A percentile compares a stretch with the other conserved stretches of the same genome.
phyloP scores from a whole-genome alignment of 2,888 invertebrate species.

The Gymnoscelis rufifasciata region DNA sequence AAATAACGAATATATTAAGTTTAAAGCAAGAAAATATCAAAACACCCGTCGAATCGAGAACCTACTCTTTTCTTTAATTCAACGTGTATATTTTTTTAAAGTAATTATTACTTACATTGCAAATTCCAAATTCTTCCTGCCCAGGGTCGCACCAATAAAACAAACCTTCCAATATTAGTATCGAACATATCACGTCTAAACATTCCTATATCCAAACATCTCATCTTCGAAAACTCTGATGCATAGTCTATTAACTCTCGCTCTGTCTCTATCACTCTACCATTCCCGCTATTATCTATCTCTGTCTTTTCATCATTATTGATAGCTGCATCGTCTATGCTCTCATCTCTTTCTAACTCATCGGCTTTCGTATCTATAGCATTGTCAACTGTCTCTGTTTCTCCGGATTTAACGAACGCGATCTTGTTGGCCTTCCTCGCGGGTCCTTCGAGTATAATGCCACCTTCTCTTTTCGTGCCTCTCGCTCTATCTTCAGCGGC shows the following conservation, averaged over 20 bases:
- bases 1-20: too few species aligned
- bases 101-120: conserved; percentile 45
- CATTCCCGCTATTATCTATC: background rate
- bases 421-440: conserved; percentile 50
- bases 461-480: conserved; percentile 60
- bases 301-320: background rate
- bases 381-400: too few species aligned
- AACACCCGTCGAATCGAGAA: too few species aligned
- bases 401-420: conserved; percentile 42
- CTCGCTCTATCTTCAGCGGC: conserved; percentile 80
- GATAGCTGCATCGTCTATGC: background rate
- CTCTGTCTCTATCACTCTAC: background rate
- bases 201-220: too few species aligned
- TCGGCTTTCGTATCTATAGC: background rate
- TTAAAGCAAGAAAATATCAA: too few species aligned
- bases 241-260: background rate
- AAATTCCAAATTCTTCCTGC: conserved; percentile 54
- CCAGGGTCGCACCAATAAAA: conserved; percentile 63
- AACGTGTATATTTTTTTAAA: too few species aligned
- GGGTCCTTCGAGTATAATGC: conserved; percentile 40
- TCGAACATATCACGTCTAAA: conserved; percentile 46
- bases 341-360: background rate
- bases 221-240: background rate
- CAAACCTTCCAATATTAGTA: conserved; percentile 52
- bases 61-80: too few species aligned